These are phyloP conservation scores for Dolichotis patagonum DNA, from an alignment of 2,113 vertebrate genomes.

Conservation along the genomic window DNA sequence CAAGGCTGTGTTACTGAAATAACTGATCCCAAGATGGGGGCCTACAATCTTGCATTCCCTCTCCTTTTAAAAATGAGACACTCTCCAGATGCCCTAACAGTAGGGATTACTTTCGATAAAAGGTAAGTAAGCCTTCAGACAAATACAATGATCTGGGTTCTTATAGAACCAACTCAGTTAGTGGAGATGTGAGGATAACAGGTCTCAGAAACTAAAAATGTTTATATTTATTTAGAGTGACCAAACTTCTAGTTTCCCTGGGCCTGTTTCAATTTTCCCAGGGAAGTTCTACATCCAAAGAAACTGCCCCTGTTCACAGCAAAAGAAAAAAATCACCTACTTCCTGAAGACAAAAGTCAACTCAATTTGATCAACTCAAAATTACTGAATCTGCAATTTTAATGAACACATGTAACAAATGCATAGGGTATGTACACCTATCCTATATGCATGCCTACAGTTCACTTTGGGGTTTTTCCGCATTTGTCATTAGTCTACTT, in stretches of 20 bases:
- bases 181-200: background rate
- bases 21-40: background rate
- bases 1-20: background rate
- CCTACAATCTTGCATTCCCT: constrained; percentile 36
- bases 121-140: constrained; percentile 64
- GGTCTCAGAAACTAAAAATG: background rate
- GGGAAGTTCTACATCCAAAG: background rate
- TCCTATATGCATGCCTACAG: background rate
- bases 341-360: background rate
- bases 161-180: background rate
- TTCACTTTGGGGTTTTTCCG: background rate
- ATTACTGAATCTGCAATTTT: background rate
- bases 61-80: constrained; percentile 42
- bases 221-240: background rate
- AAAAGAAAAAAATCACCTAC: background rate
- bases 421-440: background rate
- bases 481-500: background rate
- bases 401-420: background rate
- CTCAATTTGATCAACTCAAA: background rate
- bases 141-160: constrained; percentile 35
- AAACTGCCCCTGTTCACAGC: background rate
- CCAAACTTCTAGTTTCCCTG: background rate
- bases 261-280: background rate
- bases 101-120: constrained; percentile 59
- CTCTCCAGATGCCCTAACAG: constrained; percentile 61